These are phyloP conservation scores for Lasioglossum baleicum DNA, from an alignment of 1,140 invertebrate genomes.

Conservation along the genomic window DNA sequence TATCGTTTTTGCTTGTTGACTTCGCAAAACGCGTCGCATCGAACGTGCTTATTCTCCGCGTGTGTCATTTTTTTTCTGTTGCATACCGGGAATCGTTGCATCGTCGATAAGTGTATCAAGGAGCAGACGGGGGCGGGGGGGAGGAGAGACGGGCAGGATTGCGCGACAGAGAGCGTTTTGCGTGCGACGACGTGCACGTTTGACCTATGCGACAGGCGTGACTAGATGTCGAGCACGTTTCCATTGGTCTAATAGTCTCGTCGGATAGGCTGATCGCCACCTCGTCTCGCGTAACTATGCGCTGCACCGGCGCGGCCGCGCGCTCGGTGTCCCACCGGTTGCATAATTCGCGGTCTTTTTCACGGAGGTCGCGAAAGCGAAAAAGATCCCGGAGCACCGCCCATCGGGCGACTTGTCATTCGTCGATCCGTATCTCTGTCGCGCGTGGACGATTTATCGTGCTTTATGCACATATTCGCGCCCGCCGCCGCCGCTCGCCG, in stretches of 20 bases:
- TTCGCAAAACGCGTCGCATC: constrained; percentile 14
- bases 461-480: constrained; percentile 58
- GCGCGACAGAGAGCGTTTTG: too few species aligned
- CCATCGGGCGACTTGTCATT: constrained; percentile 46
- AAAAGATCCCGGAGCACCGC: constrained; percentile 38
- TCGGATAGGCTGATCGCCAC: neutral
- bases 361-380: neutral
- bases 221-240: neutral
- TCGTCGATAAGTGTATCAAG: neutral
- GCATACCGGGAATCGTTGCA: neutral
- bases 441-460: constrained; percentile 53
- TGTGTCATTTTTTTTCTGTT: neutral
- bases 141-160: too few species aligned
- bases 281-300: neutral
- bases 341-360: neutral
- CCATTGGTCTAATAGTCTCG: neutral
- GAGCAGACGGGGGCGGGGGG: too few species aligned
- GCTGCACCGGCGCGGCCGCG: neutral
- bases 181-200: neutral
- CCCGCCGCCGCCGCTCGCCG: constrained; percentile 2
- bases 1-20: constrained; percentile 17
- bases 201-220: neutral
- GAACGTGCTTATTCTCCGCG: neutral
- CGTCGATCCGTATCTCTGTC: constrained; percentile 44
- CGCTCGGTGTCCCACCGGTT: neutral